Base-by-base conservation (phyloP, 2,888 invertebrate genomes). In the Ennomos quercinarius region DNA sequence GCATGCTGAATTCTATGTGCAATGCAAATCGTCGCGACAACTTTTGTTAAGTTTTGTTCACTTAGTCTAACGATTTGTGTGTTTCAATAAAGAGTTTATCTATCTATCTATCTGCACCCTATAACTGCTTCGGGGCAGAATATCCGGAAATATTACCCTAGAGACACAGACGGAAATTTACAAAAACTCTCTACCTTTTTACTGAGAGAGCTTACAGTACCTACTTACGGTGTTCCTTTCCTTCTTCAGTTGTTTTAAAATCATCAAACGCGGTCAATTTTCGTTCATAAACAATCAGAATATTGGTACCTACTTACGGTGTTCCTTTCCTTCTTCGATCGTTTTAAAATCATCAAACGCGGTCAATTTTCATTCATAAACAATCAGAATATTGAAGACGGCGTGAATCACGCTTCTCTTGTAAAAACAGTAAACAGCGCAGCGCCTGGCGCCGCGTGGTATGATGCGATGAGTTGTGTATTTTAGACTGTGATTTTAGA, bases 351-450 rank as follows among this genome's bases (percentile, higher is more conserved):
- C 12, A 13, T n/a, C 34, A 59, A 37, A 9, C 9, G 35, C 49
- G 53, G 63, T 51, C 51, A 59, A 58, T 47, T 10, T 34, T 9
- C 13, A 2, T 6, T 35, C 3, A 38, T 56, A 49, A 56, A 50
- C 56, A 45, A 44, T 49, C 38, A 44, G 38, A 9, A 44, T 48
- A 42, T 43, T n/a, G 43, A 38, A 41, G 44, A 38, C 40, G 34
- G 46, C 43, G 52, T 65, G 64, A 62, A 46, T 66, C 63, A 61
- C 47, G 51, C 51, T 47, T 11, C 56, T 38, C 53, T 59, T 51
- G 61, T 59, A 52, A 53, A 59, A 48, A 57, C 40, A 49, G 66
- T 66, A 66, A 66, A 66, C 61, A 64, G 46, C 48, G 44, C 61
- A 64, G 46, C 48, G 44, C 48, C 40, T 45, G 49, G 49, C 37